A percentile compares a stretch with the other conserved stretches of the same genome.
phyloP scores from a whole-genome alignment of 2,113 vertebrate species.

The Myrmecobius fasciatus region DNA sequence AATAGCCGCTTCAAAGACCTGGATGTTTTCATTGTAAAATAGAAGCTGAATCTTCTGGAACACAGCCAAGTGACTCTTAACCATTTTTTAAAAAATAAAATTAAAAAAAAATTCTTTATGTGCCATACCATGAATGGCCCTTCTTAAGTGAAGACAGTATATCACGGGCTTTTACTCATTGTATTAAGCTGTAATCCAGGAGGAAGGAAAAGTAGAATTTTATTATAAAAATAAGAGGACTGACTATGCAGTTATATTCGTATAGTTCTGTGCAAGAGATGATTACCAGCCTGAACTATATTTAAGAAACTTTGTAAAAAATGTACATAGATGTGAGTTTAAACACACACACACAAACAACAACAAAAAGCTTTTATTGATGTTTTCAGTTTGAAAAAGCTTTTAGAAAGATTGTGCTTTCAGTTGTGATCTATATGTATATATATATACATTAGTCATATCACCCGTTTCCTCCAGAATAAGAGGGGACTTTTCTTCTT shows the following conservation, averaged over 20 bases:
- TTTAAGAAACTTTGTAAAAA: conserved; percentile 90
- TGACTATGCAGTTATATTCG: conserved; percentile 84
- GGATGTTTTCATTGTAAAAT: conserved; percentile 65
- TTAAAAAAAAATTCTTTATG: conserved; percentile 80
- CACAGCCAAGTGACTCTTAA: conserved; percentile 77
- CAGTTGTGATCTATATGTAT: conserved; percentile 89
- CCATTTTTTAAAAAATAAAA: conserved; percentile 73
- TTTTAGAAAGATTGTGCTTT: conserved; percentile 89
- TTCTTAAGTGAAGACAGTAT: conserved; percentile 77
- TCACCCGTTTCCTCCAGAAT: conserved; percentile 81
- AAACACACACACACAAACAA: conserved; percentile 48
- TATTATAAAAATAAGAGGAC: conserved; percentile 82
- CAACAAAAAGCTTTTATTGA: conserved; percentile 86
- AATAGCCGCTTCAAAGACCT: conserved; percentile 60
- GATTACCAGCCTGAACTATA: conserved; percentile 93
- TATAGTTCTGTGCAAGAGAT: conserved; percentile 84
- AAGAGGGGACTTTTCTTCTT: conserved; percentile 80
- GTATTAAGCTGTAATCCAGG: conserved; percentile 80
- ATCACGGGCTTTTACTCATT: conserved; percentile 79
- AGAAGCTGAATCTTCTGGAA: conserved; percentile 77
- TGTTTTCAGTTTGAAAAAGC: conserved; percentile 89
- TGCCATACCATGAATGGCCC: conserved; percentile 85
- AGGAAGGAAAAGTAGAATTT: conserved; percentile 78
- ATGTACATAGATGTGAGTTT: conserved; percentile 90
- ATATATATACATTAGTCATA: conserved; percentile 91